A percentile compares a stretch with the other conserved stretches of the same genome.
Evolutionary conservation across 2,113 vertebrate species (phyloP).

Genomic region (Procavia capensis): DNA sequence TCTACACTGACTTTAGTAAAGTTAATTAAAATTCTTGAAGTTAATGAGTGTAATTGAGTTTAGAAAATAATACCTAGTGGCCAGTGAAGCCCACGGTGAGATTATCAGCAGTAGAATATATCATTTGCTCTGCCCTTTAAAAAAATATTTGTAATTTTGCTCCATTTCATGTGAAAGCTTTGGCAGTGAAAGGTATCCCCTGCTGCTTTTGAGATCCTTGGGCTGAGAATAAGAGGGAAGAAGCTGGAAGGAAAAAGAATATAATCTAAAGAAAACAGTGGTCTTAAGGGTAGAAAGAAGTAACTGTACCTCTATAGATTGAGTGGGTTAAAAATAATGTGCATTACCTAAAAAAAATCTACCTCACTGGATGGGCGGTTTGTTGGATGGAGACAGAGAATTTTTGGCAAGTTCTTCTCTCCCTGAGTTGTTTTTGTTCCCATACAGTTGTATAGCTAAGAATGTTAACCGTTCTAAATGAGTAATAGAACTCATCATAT

Average conservation of each 20-base stretch:
- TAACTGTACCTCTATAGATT: neutral
- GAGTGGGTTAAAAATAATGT: neutral
- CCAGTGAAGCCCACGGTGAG: slow-evolving; percentile 48
- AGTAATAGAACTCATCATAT: slow-evolving; percentile 71
- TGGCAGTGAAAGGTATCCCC: neutral
- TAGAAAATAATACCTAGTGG: slow-evolving; percentile 73
- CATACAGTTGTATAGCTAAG: neutral
- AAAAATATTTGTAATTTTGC: slow-evolving; percentile 36
- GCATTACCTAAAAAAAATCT: neutral
- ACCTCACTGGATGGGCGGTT: neutral
- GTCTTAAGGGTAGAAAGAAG: neutral
- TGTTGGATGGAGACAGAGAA: neutral
- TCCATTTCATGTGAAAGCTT: neutral
- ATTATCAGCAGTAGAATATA: slow-evolving; percentile 58
- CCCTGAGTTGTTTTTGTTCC: slow-evolving; percentile 29
- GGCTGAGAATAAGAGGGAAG: neutral
- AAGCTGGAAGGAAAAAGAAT: neutral
- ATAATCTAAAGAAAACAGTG: neutral
- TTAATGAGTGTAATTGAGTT: slow-evolving; percentile 86
- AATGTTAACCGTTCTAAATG: slow-evolving; percentile 44
- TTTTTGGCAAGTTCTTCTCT: neutral
- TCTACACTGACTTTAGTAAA: slow-evolving; percentile 77
- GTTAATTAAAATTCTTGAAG: slow-evolving; percentile 86
- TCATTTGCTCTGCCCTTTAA: slow-evolving; percentile 46
- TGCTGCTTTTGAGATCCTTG: neutral